Evolutionary conservation across 1,140 invertebrate species (phyloP).

Genomic region (Probaryconus sp.): DNA sequence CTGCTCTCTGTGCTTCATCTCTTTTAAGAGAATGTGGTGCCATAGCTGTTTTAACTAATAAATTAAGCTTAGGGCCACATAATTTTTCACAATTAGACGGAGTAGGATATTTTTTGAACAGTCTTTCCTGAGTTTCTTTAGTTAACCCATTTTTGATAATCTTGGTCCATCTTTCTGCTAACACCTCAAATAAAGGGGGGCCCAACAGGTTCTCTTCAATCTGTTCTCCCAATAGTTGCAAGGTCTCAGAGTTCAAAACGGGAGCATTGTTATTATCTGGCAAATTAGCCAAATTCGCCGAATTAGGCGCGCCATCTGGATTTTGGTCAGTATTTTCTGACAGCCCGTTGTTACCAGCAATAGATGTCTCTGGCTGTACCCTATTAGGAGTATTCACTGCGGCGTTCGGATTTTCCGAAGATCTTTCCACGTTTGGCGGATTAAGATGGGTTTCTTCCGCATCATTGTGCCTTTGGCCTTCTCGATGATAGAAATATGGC

Average conservation of each 20-base stretch:
- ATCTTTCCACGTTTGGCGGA: too few relatives aligned
- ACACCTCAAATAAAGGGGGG: background rate
- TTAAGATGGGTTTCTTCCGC: too few relatives aligned
- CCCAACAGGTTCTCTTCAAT: background rate
- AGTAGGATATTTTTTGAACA: slow-evolving; percentile 1
- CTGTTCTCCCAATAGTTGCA: background rate
- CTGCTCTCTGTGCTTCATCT: background rate
- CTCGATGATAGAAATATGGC: too few relatives aligned
- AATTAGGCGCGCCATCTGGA: too few relatives aligned
- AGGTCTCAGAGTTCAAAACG: background rate
- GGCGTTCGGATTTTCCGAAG: too few relatives aligned
- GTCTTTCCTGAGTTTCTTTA: background rate
- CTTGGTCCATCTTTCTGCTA: background rate
- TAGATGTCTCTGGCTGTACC: too few relatives aligned
- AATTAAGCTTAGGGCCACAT: slow-evolving; percentile 2
- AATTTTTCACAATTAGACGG: slow-evolving; percentile 13
- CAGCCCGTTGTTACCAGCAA: too few relatives aligned
- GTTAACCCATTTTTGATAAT: slow-evolving; percentile 5
- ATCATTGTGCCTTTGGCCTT: too few relatives aligned
- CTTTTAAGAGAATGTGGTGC: background rate
- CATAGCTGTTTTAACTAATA: slow-evolving; percentile 4
- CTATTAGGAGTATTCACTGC: too few relatives aligned
- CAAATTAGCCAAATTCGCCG: too few relatives aligned
- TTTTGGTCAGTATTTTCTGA: slow-evolving; percentile 13
- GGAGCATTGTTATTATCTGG: too few relatives aligned